These are phyloP conservation scores for Carduelis carduelis DNA, from an alignment of 2,797 vertebrate species.

Conservation along the genomic window DNA sequence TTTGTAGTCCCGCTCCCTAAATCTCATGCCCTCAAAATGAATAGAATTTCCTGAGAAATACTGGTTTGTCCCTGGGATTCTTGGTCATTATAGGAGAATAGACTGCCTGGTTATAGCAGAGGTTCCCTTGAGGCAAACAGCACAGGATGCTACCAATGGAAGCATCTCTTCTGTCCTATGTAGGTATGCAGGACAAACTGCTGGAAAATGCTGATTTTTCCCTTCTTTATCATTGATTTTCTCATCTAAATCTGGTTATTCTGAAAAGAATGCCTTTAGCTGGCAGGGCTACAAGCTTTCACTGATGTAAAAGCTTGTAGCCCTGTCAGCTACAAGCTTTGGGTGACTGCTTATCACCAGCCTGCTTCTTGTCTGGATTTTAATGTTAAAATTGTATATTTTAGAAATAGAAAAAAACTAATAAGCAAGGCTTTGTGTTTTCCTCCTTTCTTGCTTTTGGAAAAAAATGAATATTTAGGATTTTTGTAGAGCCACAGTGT, in stretches of 20 bases:
- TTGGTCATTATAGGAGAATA: neutral
- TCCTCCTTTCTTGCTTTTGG: neutral
- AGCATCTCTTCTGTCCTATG: rapidly evolving
- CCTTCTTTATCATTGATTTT: neutral
- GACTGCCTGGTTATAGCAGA: neutral
- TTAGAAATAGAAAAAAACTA: neutral
- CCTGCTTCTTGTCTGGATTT: neutral
- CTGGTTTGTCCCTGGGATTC: neutral
- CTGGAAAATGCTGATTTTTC: neutral
- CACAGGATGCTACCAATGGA: neutral
- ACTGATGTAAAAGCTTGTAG: no score
- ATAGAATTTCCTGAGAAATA: neutral
- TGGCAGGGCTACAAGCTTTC: neutral
- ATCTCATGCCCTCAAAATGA: neutral
- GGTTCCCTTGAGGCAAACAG: neutral
- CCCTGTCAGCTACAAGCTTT: neutral
- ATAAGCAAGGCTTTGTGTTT: neutral
- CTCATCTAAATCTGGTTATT: neutral
- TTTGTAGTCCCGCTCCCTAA: neutral
- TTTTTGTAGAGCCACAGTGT: neutral
- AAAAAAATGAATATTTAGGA: neutral
- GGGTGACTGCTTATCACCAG: neutral
- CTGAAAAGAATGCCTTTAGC: neutral
- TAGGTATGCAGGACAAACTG: neutral
- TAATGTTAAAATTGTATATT: rapidly evolving